Conservation (phyloP, 2,797 vertebrate species). For the Sebastes taczanowskii region DNA sequence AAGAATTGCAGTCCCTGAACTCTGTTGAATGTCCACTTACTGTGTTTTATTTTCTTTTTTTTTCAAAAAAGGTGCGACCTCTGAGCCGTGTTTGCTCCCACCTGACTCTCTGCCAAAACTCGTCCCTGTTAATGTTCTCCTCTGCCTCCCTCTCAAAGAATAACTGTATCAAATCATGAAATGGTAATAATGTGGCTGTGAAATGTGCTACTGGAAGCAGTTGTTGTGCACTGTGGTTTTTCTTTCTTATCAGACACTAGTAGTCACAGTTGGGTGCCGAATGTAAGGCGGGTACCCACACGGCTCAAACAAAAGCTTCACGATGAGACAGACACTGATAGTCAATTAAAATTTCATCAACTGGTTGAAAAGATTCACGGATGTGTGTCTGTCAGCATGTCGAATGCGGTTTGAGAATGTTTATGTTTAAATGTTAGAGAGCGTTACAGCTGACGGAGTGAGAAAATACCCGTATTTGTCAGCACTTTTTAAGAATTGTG, state of each 20-base stretch:
- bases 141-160: constrained; percentile 19
- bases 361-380: constrained; percentile 37
- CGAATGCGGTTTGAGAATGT: constrained; percentile 37
- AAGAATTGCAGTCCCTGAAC: neutral
- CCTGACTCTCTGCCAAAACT: constrained; percentile 8
- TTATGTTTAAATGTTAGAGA: constrained; percentile 35
- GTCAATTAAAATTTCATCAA: constrained; percentile 72
- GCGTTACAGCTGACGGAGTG: constrained; percentile 35
- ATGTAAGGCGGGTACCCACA: constrained; percentile 42
- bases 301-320: constrained; percentile 50
- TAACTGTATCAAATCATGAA: constrained; percentile 32
- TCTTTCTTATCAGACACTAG: constrained; percentile 50
- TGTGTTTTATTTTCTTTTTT: neutral
- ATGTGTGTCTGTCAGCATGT: constrained; percentile 60
- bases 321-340: constrained; percentile 64
- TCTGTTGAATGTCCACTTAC: neutral
- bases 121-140: neutral
- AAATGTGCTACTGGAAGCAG: constrained; percentile 55
- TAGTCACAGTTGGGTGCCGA: constrained; percentile 58
- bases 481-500: constrained; percentile 40
- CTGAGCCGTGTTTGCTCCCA: neutral
- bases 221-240: constrained; percentile 56
- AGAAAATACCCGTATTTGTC: constrained; percentile 35
- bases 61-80: neutral
- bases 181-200: constrained; percentile 39